Base-by-base conservation (phyloP, 2,888 invertebrate species). In the Microctonus hyperodae region DNA sequence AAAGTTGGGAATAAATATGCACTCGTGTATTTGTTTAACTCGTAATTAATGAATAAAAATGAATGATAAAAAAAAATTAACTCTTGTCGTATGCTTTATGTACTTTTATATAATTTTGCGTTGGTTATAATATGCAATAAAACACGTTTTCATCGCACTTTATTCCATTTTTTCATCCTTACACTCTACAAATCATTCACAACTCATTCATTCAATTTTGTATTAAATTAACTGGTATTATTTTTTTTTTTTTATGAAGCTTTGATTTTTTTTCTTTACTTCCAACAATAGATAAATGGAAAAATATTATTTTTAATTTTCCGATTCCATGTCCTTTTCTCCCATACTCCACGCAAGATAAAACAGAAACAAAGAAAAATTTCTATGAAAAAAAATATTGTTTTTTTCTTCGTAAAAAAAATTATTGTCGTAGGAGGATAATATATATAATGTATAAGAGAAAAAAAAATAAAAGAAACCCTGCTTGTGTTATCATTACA, bases 401-500 rank as follows among this genome's bases (percentile, higher is more conserved):
- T n/a, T 16, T n/a, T 4, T 28, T 44, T 16, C n/a, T 4, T n/a
- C 48, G 22, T 22, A 56, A 64, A 25, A 40, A 56, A 25, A 56
- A 44, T 37, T 33, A 20, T 25, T 11, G 37, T 33, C 37, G 23
- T 33, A 25, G 20, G 53, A 40, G 20, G n/a, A n/a, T n/a, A n/a
- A n/a, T n/a, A n/a, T n/a, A n/a, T n/a, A 28, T 4, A 7, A 23
- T 31, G 13, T 7, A 58, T 16, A 37, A 37, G 16, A 20, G 33
- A 48, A 35, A 50, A 64, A 40, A 25, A 37, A 51, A 9, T 28
- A 22, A 22, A 23, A 64, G 44, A 57, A 31, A 33, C n/a, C 33
- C 44, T 57, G 64, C 31, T 71, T 72, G 72, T 73, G 78, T 58
- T 1, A 40, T 79, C 79, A 80, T 79, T 77, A 76, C 78, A 74